Conservation (phyloP, 2,797 vertebrate genomes). For the Coranthus polyacanthus region DNA sequence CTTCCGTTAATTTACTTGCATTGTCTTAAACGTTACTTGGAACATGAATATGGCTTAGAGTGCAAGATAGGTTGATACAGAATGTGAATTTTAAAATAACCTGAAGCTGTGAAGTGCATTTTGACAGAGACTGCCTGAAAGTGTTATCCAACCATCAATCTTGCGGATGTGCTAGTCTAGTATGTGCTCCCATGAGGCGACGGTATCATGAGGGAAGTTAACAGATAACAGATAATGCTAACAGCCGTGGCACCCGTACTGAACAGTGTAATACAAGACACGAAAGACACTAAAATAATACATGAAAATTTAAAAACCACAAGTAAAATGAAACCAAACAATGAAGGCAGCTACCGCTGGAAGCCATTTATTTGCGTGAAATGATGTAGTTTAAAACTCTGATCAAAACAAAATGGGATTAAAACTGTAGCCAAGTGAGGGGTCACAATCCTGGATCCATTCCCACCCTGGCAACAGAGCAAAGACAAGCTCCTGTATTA, state of each 20-base stretch:
- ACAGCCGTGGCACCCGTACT: conserved; percentile 1
- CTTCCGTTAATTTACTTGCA: not conserved
- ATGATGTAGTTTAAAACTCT: conserved; percentile 16
- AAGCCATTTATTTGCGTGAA: conserved; percentile 4
- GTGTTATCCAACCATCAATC: conserved; percentile 5
- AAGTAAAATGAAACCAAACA: not conserved
- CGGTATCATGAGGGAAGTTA: conserved; percentile 17
- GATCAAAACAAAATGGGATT: conserved; percentile 64
- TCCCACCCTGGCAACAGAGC: conserved; percentile 57
- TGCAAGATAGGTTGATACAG: not conserved
- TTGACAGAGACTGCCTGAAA: conserved; percentile 6
- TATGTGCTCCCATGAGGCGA: conserved; percentile 11
- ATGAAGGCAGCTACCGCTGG: not conserved
- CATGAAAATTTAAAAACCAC: not conserved
- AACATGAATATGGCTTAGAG: not conserved
- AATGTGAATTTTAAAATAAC: conserved; percentile 1
- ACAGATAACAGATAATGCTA: conserved; percentile 8
- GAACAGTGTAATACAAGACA: not conserved
- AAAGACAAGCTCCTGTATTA: conserved; percentile 72
- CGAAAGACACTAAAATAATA: not conserved
- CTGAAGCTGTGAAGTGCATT: not conserved
- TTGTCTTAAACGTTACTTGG: not conserved
- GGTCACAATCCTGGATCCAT: conserved; percentile 58
- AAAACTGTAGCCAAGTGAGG: conserved; percentile 61
- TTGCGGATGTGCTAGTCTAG: conserved; percentile 22